Base-by-base conservation (phyloP, 2,888 invertebrate genomes). In the Copidosoma aretas region DNA sequence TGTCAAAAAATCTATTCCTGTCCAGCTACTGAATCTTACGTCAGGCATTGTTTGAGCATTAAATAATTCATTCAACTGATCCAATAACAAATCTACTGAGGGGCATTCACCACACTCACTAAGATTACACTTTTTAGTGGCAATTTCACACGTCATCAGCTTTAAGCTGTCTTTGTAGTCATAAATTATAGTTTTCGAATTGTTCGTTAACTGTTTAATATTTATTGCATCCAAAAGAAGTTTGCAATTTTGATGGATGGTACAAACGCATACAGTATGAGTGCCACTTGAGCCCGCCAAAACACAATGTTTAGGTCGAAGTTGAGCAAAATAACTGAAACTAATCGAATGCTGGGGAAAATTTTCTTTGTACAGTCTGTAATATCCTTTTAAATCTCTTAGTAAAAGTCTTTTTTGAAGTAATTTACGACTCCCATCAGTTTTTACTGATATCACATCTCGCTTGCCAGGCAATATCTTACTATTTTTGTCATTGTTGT, bases 211-310 rank as follows among this genome's bases (percentile, higher is more conserved):
- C 21, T 60, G 1, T 59, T 22, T 4, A 14, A 46, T 59, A 15
- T 51, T 46, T 14, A 60, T 51, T 19, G 32, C 3, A 32, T 32
- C 8, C 32, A 32, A 32, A 32, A 32, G 32, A 1, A 72, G 52
- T n/a, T 66, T 58, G 10, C 66, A 58, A 62, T 69, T 71, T 62
- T 71, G 60, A 60, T 70, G 64, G 22, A 25, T 41, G 8, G 51
- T 57, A 43, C 72, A 72, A 15, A 72, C 62, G 43, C 70, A 71
- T 19, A 72, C 67, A 46, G 43, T 39, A 46, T 72, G 70, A 17
- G 72, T 73, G 15, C 71, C 73, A 52, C 65, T 39, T 14, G 73
- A 22, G 10, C 71, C 65, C 22, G 66, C 68, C 15, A 73, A 39
- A 12, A 71, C 68, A 51, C 68, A 73, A 49, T 62, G 61, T 19